Percentiles rank a stretch among this genome's conserved stretches.
Conservation (phyloP, 2,797 vertebrate species). For the Phaenicophaeus curvirostris region DNA sequence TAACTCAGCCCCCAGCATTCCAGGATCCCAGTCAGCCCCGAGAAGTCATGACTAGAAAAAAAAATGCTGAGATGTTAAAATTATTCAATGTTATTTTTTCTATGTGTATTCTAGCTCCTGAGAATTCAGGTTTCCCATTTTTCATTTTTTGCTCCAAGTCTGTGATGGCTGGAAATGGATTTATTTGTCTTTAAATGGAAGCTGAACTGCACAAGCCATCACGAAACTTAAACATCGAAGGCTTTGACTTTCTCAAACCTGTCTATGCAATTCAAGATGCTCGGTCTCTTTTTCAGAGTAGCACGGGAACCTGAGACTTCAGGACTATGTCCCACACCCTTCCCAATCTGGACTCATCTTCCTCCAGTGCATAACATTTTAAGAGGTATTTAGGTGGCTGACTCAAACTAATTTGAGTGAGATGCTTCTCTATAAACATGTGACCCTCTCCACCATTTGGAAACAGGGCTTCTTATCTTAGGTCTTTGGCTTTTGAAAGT, state of each 20-base stretch:
- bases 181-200: background rate
- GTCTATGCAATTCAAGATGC: background rate
- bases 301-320: background rate
- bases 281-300: background rate
- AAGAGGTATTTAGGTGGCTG: background rate
- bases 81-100: constrained; percentile 32
- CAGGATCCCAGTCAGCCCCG: background rate
- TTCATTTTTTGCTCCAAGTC: background rate
- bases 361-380: background rate
- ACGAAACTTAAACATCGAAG: background rate
- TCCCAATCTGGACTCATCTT: background rate
- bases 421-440: background rate
- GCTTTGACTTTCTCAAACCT: background rate
- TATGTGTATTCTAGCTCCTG: background rate
- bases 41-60: constrained; percentile 45
- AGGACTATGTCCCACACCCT: background rate
- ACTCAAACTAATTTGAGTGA: background rate
- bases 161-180: background rate
- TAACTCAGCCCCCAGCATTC: constrained; percentile 19
- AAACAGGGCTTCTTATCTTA: background rate
- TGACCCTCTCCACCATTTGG: background rate
- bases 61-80: constrained; percentile 55
- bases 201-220: background rate
- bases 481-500: background rate
- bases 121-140: background rate